These are phyloP conservation scores for Zosterops lateralis DNA, from an alignment of 2,113 vertebrate species.

Conservation along the genomic window DNA sequence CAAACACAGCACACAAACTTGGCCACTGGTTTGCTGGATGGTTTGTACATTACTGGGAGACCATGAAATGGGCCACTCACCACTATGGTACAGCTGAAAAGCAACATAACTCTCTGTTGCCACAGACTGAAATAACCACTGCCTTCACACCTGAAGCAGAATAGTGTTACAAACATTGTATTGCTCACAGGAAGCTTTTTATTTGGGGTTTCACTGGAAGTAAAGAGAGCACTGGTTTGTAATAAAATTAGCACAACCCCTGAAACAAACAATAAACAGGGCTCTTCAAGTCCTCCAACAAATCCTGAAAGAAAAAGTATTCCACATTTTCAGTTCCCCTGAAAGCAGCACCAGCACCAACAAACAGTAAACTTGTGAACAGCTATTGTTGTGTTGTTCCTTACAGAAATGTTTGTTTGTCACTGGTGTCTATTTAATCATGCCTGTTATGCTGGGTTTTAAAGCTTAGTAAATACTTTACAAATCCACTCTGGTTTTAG, in stretches of 20 bases:
- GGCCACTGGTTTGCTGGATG: background rate
- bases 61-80: background rate
- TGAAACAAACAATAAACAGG: background rate
- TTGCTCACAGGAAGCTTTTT: background rate
- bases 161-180: background rate
- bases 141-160: background rate
- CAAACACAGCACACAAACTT: background rate
- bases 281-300: background rate
- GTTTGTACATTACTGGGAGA: background rate
- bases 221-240: background rate
- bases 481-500: constrained; percentile 46
- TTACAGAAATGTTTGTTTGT: background rate
- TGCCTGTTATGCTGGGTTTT: constrained; percentile 20
- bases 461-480: constrained; percentile 34
- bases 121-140: background rate
- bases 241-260: background rate
- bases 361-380: background rate
- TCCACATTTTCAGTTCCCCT: background rate
- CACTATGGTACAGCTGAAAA: accelerated
- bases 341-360: background rate
- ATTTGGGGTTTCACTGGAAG: background rate
- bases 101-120: background rate
- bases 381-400: background rate
- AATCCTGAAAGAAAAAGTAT: background rate
- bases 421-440: constrained; percentile 41